Evolutionary conservation across 2,888 invertebrate species (phyloP), one percentile per base, ranked within the genome.

Genomic region (Rotaria macrura): DNA sequence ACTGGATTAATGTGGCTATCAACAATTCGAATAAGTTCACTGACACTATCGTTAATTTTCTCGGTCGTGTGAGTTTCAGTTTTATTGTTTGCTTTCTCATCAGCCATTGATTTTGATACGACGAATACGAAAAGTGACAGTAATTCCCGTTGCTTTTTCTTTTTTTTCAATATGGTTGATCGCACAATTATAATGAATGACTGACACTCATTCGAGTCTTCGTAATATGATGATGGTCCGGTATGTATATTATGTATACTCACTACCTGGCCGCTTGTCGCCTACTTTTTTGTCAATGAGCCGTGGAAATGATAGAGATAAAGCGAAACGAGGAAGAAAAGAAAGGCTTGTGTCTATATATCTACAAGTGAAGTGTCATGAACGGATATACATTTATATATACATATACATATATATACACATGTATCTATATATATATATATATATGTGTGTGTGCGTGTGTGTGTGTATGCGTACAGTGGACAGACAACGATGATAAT

Each of bases 291-390:
- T 65, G 7, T 34, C 34, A 65, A 29, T 34, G 65, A 34, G 29
- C 29, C 65, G 65, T 65, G 29, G 65, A 34, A 65, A 65, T 65
- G 65, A 65, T 65, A 65, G 20, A 14, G 29, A 65, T 65, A 65
- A 65, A 65, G 65, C 29, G 34, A 65, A 65, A 65, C 65, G 65
- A 65, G 17, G 14, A 65, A 65, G 38, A 20, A 20, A 29, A 7
- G 17, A 65, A 65, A 65, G 14, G 65, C 29, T 38, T 65, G 65
- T 34, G 65, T 65, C 65, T 65, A 65, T 65, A 38, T 65, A 65
- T 65, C 65, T 65, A 65, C 65, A 65, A 65, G 65, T 65, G 65
- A 65, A 65, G 65, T 65, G 20, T 65, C 38, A 65, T 65, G 34
- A 65, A 34, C 20, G 65, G 65, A 65, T 65, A 34, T 34, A 38